Evolutionary conservation across 2,888 invertebrate species (phyloP).

Genomic region (Agrotis puta): DNA sequence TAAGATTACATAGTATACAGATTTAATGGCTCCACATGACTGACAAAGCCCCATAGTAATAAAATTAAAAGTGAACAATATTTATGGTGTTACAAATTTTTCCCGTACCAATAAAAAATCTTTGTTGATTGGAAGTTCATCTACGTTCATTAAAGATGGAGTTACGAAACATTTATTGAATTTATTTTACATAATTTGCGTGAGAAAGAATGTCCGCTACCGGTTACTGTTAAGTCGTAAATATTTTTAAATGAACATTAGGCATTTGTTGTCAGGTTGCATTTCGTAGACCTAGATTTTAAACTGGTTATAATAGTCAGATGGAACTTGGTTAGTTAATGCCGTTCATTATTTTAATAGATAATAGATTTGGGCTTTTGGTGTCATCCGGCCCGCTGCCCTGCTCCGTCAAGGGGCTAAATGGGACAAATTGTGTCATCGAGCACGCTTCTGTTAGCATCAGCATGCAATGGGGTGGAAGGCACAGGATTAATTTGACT

Average conservation of each 20-base stretch:
- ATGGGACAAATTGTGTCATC: no score
- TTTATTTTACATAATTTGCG: constrained; percentile 65
- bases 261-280: not conserved
- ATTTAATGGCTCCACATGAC: constrained; percentile 75
- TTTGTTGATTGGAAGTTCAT: constrained; percentile 68
- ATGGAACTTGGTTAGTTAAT: not conserved
- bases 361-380: not conserved
- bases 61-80: constrained; percentile 72
- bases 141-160: constrained; percentile 67
- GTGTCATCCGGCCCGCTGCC: no score
- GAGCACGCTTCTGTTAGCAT: no score
- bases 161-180: constrained; percentile 65
- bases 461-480: no score
- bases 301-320: constrained; percentile 21
- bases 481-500: no score
- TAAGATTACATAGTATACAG: constrained; percentile 74
- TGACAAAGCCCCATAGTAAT: constrained; percentile 73
- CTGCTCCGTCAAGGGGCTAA: no score
- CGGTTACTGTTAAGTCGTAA: constrained; percentile 36
- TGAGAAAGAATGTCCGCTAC: constrained; percentile 63
- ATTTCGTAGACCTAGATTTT: constrained; percentile 26
- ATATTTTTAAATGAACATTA: constrained; percentile 23
- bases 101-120: constrained; percentile 66
- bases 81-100: constrained; percentile 72
- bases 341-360: not conserved